Percentiles rank a stretch among this genome's conserved stretches.
Evolutionary conservation across 2,113 vertebrate genomes (phyloP).

Genomic region (Urocitellus parryii): DNA sequence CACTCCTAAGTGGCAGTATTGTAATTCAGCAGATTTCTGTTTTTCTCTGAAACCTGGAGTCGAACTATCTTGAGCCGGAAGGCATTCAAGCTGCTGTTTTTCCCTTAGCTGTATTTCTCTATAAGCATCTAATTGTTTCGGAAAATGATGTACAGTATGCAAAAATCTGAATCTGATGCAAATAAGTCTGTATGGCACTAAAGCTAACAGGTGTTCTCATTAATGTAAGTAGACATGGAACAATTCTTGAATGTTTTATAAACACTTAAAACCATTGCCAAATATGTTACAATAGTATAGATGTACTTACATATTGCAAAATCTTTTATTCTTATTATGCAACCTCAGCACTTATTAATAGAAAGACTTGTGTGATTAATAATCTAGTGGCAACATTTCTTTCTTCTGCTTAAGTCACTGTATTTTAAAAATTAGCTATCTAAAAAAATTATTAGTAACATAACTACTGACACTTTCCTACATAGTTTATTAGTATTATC

Average conservation of each 20-base stretch:
- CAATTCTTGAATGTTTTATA: conserved; percentile 90
- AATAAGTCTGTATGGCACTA: conserved; percentile 85
- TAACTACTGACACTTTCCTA: not conserved
- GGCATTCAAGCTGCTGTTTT: conserved; percentile 88
- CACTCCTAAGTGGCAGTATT: conserved; percentile 81
- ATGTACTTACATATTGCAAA: conserved; percentile 78
- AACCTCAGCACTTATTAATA: conserved; percentile 86
- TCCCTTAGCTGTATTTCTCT: conserved; percentile 88
- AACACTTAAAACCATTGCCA: conserved; percentile 87
- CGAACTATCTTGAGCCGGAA: conserved; percentile 85
- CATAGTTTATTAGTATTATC: conserved; percentile 12
- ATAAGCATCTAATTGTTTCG: conserved; percentile 90
- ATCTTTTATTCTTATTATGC: conserved; percentile 81
- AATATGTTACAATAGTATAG: conserved; percentile 85
- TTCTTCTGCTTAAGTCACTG: conserved; percentile 74
- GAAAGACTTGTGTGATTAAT: conserved; percentile 78
- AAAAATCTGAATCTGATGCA: conserved; percentile 88
- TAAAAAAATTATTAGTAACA: conserved; percentile 79
- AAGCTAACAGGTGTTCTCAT: conserved; percentile 91
- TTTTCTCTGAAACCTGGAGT: conserved; percentile 85
- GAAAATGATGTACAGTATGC: conserved; percentile 88
- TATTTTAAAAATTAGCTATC: conserved; percentile 77
- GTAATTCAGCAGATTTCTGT: conserved; percentile 85
- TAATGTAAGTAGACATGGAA: conserved; percentile 90
- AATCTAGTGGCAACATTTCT: conserved; percentile 73